Evolutionary conservation across 64 coral and sea anemone genomes (phyloP).

Genomic region (Montipora efflorescens): DNA sequence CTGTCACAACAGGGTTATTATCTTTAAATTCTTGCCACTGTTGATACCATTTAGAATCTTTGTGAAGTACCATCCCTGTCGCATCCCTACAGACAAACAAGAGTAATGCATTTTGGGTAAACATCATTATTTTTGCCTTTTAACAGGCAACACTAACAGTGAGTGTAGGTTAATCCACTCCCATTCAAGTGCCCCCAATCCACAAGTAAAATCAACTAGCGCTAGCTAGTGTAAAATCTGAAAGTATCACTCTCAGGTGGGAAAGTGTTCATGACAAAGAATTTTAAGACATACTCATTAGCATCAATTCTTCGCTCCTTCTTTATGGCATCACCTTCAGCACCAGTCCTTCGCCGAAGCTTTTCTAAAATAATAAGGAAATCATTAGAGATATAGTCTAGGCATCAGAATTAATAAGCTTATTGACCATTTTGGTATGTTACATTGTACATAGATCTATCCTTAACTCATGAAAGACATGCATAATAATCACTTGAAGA

Average conservation of each 20-base stretch:
- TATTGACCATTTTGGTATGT: too few species aligned
- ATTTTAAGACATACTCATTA: slow-evolving; percentile 78
- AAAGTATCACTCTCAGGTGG: too few species aligned
- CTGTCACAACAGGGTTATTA: slow-evolving; percentile 96
- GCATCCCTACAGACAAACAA: slow-evolving; percentile 73
- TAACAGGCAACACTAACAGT: too few species aligned
- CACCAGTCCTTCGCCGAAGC: slow-evolving; percentile 84
- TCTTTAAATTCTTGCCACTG: slow-evolving; percentile 99
- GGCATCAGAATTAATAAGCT: not conserved
- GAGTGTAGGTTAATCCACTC: too few species aligned
- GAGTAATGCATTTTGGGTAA: not conserved
- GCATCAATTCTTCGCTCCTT: slow-evolving; percentile 96
- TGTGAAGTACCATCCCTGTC: slow-evolving; percentile 94
- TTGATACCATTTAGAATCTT: slow-evolving; percentile 96
- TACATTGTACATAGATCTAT: too few species aligned
- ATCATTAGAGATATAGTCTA: not conserved
- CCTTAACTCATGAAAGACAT: too few species aligned
- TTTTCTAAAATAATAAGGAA: slow-evolving; percentile 45
- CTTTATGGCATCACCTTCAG: slow-evolving; percentile 57
- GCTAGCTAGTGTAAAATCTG: too few species aligned
- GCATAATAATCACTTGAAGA: too few species aligned
- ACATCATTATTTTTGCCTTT: too few species aligned
- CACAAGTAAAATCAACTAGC: too few species aligned
- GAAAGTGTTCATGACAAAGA: not conserved
- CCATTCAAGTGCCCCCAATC: too few species aligned